Base-by-base conservation (phyloP, 2,888 invertebrate genomes). In the Thelaira solivaga region DNA sequence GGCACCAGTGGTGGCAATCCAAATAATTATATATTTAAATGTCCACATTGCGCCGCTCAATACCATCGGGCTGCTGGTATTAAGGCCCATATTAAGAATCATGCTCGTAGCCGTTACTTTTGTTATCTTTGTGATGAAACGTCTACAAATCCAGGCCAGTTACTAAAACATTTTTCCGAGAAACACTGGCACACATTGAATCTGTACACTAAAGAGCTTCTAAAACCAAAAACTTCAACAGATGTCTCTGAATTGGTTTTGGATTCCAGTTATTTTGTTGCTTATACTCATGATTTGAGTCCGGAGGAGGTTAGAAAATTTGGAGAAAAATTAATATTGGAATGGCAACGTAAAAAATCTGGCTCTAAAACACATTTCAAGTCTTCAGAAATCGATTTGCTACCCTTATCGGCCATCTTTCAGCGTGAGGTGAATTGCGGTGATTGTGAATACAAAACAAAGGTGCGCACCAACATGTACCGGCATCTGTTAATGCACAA, bases 401-500 rank as follows among this genome's bases (percentile, higher is more conserved):
- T 96, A 47, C 95, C 95, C 0, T 90, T 92, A 11, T 91, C 91
- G 29, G 91, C 93, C 0, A 93, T 94, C 57, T 92, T 93, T 67
- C 90, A 91, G 31, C 91, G 91, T 6, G 90, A 90, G 1, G 90
- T 93, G 0, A 90, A 90, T 47, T 95, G 95, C 83, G 91, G 91
- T 0, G 86, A 92, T 3, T 96, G 95, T 84, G 90, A 91, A 31
- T 95, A 93, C 82, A 90, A 90, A 18, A 93, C 93, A 0, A 93
- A 94, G 88, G 93, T 93, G 4, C 90, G 93, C 0, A 90, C 92
- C 11, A 96, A 96, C 84, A 91, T 96, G 88, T 90, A 93, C 6
- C 89, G 94, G 0, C 94, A 94, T 84, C 87, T 96, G 75, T 92
- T 92, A 81, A 87, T 91, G 76, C 96, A 96, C 86, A 88, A 89